Base-by-base conservation (phyloP, 1,140 invertebrate genomes). In the Semibalanus balanoides region DNA sequence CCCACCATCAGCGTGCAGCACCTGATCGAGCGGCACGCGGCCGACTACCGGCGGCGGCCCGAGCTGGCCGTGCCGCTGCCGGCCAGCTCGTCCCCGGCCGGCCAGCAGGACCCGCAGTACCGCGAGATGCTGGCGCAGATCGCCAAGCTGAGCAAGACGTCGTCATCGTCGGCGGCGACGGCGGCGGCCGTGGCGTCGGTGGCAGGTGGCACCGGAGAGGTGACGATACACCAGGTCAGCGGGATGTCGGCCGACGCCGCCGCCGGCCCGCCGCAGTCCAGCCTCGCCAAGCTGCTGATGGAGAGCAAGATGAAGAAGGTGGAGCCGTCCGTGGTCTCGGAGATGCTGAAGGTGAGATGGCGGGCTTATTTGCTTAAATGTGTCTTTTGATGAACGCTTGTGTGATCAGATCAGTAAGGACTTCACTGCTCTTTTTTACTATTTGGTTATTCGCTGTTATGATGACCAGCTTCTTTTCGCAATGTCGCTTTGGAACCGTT, bases 1-100 rank as follows among this genome's bases (percentile, higher is more conserved):
- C 88, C 90, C 0, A 90, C 90, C 31, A 87, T 93, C 73, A 90
- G 93, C 82, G 92, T 93, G 22, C 88, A 90, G 81, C 90, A 91
- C 7, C 90, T 94, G 75, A 93, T 94, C 80, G 91, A 91, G 0
- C 91, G 93, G 83, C 92, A 93, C 73, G 29, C 74, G 64, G 73
- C 76, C 51, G 11, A 22, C 22, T 64, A 22, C 76, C 43, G 74
- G 76, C 72, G 51, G 74, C 31, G 71, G 73, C 19, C 74, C 74
- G 35, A 40, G 5, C 35, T 40, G 35, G 35, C 35, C 35, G 35
- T 40, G 35, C 35, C 35, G 35, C 35, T 40, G 51, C 51, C 51
- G 22, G 51, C 51, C 14, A 64, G 51, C 51, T 64, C 22, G 70
- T 17, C 69, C 7, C 25, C 69, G 70, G n/a, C 31, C n/a, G 74